A percentile compares a stretch with the other conserved stretches of the same genome.
phyloP scores from a whole-genome alignment of 2,888 invertebrate genomes.

The Sinotaia quadrata region DNA sequence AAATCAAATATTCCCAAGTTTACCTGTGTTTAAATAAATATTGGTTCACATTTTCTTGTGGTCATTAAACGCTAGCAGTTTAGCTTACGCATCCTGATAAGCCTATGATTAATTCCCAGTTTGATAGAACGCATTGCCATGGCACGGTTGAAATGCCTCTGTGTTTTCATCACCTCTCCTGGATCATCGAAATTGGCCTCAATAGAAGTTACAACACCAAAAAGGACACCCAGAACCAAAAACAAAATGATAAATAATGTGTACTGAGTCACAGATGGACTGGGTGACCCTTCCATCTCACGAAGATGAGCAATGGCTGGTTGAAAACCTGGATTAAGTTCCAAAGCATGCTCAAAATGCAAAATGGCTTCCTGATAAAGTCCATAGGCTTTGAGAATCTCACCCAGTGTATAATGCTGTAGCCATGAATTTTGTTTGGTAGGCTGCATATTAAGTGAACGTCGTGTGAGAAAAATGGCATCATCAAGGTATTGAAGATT shows the following conservation, averaged over 20 bases:
- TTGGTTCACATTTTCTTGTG: too few relatives aligned
- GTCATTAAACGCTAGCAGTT: constrained; percentile 45
- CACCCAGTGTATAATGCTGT: constrained; percentile 91
- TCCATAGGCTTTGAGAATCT: constrained; percentile 92
- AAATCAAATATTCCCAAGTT: too few relatives aligned
- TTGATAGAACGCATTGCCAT: constrained; percentile 89
- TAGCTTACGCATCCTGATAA: constrained; percentile 57
- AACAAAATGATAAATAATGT: constrained; percentile 89
- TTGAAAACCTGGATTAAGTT: constrained; percentile 87
- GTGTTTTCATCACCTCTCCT: constrained; percentile 76
- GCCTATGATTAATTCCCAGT: constrained; percentile 72
- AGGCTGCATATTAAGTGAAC: constrained; percentile 87
- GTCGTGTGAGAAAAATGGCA: constrained; percentile 87
- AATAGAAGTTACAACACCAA: constrained; percentile 86
- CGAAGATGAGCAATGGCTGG: constrained; percentile 85
- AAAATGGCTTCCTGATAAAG: constrained; percentile 90
- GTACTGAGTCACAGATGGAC: constrained; percentile 86
- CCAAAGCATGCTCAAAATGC: constrained; percentile 86
- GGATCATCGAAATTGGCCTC: constrained; percentile 73
- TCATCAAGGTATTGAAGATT: constrained; percentile 91
- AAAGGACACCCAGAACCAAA: constrained; percentile 83
- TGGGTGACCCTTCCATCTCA: constrained; percentile 86
- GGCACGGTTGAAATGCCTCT: constrained; percentile 89
- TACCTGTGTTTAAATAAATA: too few relatives aligned
- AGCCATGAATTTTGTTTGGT: constrained; percentile 91